Conservation (phyloP, 1,140 invertebrate species). For the Drosophila sucinea region DNA sequence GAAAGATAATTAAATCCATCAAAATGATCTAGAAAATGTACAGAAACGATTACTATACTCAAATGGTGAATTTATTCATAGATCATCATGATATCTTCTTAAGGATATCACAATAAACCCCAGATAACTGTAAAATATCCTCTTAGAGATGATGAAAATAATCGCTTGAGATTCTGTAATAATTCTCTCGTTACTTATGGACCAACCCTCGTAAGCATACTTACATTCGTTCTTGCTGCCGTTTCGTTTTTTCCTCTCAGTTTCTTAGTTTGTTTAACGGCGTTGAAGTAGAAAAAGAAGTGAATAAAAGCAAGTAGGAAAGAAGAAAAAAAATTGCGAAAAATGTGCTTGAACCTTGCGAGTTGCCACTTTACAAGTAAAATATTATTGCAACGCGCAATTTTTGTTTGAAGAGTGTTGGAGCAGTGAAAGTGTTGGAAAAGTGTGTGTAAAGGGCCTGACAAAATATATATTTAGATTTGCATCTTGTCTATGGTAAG, state of each 20-base stretch:
- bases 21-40: too few species aligned
- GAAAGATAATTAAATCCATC: too few species aligned
- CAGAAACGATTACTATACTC: too few species aligned
- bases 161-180: too few species aligned
- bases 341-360: slow-evolving; percentile 49
- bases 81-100: too few species aligned
- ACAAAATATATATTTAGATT: not conserved
- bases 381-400: slow-evolving; percentile 22
- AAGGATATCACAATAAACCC: too few species aligned
- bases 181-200: not conserved
- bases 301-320: slow-evolving; percentile 18
- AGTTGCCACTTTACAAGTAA: slow-evolving; percentile 27
- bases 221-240: not conserved
- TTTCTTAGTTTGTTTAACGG: slow-evolving; percentile 58
- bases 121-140: too few species aligned
- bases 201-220: not conserved
- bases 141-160: too few species aligned
- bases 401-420: slow-evolving; percentile 7
- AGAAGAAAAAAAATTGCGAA: slow-evolving; percentile 16
- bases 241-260: not conserved
- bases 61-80: too few species aligned
- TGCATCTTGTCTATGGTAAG: too few species aligned
- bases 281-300: slow-evolving; percentile 42
- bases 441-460: not conserved
- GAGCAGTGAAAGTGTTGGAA: slow-evolving; percentile 1